These are phyloP conservation scores for Ariolimax columbianus DNA, from an alignment of 2,888 invertebrate species.

Conservation along the genomic window DNA sequence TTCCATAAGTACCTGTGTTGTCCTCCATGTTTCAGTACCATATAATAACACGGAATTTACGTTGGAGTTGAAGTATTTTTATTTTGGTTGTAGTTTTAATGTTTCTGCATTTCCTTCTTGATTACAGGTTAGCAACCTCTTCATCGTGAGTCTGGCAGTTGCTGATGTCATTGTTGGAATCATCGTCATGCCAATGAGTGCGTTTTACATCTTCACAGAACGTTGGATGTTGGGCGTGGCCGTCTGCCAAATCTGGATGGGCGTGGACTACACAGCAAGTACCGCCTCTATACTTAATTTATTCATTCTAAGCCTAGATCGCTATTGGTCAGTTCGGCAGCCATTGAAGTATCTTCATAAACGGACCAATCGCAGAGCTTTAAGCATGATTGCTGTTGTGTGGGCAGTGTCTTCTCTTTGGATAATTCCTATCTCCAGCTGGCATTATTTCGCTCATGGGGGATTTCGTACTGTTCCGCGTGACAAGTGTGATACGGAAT, in stretches of 20 bases:
- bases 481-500: constrained; percentile 81
- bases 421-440: constrained; percentile 80
- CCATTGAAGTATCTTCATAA: constrained; percentile 80
- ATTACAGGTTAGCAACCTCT: constrained; percentile 81
- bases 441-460: constrained; percentile 78
- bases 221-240: constrained; percentile 80
- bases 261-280: constrained; percentile 82
- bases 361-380: constrained; percentile 80
- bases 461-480: constrained; percentile 72
- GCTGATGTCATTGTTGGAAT: constrained; percentile 81
- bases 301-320: constrained; percentile 79
- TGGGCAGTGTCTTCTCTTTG: constrained; percentile 80
- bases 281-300: constrained; percentile 83
- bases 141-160: constrained; percentile 81
- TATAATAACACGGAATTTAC: no score
- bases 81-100: no score
- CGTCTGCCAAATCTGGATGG: constrained; percentile 82
- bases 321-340: constrained; percentile 81
- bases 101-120: no score
- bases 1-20: no score
- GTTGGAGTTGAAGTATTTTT: no score
- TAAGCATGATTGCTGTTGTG: constrained; percentile 80
- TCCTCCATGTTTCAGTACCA: no score
- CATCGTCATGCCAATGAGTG: constrained; percentile 81
- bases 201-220: constrained; percentile 80